These are phyloP conservation scores for Torymus texanus DNA, from an alignment of 2,888 invertebrate species.

Conservation along the genomic window DNA sequence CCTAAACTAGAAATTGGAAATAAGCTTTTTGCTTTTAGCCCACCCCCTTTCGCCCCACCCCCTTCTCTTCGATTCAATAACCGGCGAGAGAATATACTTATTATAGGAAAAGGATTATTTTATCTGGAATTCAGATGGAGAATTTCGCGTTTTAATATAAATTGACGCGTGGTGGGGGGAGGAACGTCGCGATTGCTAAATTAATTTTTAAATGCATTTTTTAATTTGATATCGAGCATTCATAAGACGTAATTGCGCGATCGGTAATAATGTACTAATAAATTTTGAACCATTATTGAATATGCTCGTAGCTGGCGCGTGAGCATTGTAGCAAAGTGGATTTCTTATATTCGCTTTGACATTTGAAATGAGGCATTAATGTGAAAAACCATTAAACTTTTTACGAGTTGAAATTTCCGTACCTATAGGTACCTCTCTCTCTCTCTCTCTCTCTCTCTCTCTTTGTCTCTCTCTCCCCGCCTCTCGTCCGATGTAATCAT, in stretches of 20 bases:
- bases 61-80: slow-evolving; percentile 10
- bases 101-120: slow-evolving; percentile 32
- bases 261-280: slow-evolving; percentile 28
- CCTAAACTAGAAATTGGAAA: slow-evolving; percentile 36
- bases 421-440: too few species aligned
- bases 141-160: slow-evolving; percentile 26
- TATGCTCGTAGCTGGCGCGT: neutral
- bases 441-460: too few species aligned
- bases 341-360: slow-evolving; percentile 30
- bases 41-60: too few species aligned
- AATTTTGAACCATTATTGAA: slow-evolving; percentile 31
- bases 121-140: slow-evolving; percentile 25
- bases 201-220: slow-evolving; percentile 25
- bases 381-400: slow-evolving; percentile 17
- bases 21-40: slow-evolving; percentile 28
- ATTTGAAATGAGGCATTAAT: slow-evolving; percentile 23
- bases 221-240: slow-evolving; percentile 14
- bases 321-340: neutral
- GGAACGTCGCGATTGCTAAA: neutral
- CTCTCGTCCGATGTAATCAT: slow-evolving; percentile 12
- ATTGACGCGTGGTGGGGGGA: neutral
- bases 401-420: slow-evolving; percentile 12
- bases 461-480: too few species aligned
- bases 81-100: slow-evolving; percentile 36
- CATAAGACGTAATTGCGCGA: slow-evolving; percentile 24